Conservation (phyloP, 2,113 vertebrate species). For the Rhea americana region DNA sequence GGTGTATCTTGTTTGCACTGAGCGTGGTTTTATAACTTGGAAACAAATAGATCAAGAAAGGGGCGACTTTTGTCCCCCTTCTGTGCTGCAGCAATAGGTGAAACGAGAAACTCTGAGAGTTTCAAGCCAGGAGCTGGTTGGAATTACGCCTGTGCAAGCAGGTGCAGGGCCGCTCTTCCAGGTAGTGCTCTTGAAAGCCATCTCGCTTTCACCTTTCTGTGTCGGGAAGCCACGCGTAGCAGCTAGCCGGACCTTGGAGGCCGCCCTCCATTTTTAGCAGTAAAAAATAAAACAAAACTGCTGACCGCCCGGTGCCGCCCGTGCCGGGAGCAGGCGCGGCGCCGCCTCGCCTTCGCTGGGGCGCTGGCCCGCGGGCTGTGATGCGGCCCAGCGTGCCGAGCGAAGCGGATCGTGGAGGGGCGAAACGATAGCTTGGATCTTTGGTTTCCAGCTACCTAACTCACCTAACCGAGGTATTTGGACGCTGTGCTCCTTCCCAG, state of each 20-base stretch:
- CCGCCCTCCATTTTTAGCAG: too few relatives aligned
- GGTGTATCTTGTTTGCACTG: not conserved
- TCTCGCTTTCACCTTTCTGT: not conserved
- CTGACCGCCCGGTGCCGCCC: too few relatives aligned
- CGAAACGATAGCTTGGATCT: too few relatives aligned
- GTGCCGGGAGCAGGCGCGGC: too few relatives aligned
- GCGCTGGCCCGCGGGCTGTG: too few relatives aligned
- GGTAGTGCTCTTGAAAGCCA: not conserved
- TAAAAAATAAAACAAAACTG: too few relatives aligned
- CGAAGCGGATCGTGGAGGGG: not conserved
- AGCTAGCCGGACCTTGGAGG: not conserved
- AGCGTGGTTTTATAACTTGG: accelerated
- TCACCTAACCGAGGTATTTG: not conserved
- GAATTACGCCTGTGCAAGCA: too few relatives aligned
- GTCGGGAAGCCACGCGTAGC: too few relatives aligned
- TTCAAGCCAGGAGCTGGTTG: not conserved
- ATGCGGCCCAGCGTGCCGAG: not conserved
- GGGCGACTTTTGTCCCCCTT: not conserved
- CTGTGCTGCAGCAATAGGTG: too few relatives aligned
- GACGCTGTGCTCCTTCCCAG: accelerated
- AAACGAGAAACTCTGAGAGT: not conserved
- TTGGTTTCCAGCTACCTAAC: not conserved
- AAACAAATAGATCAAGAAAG: not conserved
- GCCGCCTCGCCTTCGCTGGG: not conserved
- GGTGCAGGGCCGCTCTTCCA: not conserved